Evolutionary conservation across 1,140 invertebrate species (phyloP), one percentile per base, ranked within the genome.

Genomic region (Lepidurus couesii): DNA sequence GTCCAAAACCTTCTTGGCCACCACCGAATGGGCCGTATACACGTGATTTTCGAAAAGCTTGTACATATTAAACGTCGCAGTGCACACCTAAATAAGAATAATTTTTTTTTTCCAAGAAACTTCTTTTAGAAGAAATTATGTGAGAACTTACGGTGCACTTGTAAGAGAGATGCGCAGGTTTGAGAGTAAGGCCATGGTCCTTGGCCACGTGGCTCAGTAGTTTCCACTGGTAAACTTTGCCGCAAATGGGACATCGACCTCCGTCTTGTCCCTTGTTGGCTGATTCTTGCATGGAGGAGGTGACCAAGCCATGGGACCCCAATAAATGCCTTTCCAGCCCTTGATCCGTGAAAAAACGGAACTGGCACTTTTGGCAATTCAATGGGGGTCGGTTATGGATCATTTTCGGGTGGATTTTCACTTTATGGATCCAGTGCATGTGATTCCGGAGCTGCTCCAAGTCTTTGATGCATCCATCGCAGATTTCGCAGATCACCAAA

Each of bases 391-490:
- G 88, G 85, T 95, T 96, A 84, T 95, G 94, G 80, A 96, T 95
- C 95, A 96, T 96, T 86, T 96, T 96, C 80, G 94, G 95, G 87
- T 96, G 95, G 83, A 96, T 96, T 86, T 96, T 96, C 76, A 96
- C 94, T 89, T 96, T 96, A 84, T 96, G 95, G 83, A 96, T 95
- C 93, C 94, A 96, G 82, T 95, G 93, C 95, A 97, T 97, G 83
- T 97, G 95, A 85, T 95, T 96, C 80, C 94, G 87, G 53, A 96
- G 86, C 86, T 96, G 94, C 82, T 96, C 95, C 82, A 96, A 87
- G 86, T 96, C 95, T 88, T 96, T 96, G 77, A 97, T 96, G 82
- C 96, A 96, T 65, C 94, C 94, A 85, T 97, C 95, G 85, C 95
- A 97, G 81, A 97, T 97, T 87, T 97, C 95, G 85, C 95, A 97